phyloP scores from a whole-genome alignment of 2,113 vertebrate genomes.

The Climacteris rufus region DNA sequence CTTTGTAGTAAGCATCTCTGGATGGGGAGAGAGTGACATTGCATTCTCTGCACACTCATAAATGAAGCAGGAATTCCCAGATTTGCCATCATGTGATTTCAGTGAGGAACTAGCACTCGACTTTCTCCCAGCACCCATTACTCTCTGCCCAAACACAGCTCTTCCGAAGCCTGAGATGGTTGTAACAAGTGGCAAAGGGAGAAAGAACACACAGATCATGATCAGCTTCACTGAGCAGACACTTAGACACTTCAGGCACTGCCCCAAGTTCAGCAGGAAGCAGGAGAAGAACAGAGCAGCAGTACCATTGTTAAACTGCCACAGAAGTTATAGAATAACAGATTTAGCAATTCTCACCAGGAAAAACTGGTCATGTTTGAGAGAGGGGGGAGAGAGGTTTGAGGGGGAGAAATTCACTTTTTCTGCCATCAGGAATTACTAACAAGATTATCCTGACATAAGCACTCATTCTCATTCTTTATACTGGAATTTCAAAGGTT shows the following conservation, averaged over 20 bases:
- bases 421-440: background rate
- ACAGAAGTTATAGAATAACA: background rate
- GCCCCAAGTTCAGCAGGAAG: background rate
- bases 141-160: slow-evolving; percentile 7
- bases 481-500: background rate
- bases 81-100: slow-evolving; percentile 64
- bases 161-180: background rate
- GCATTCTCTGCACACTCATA: slow-evolving; percentile 27
- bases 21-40: slow-evolving; percentile 35
- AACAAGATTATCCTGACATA: background rate
- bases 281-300: background rate
- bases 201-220: background rate
- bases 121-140: slow-evolving; percentile 4
- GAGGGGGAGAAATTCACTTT: background rate
- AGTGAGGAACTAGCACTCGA: slow-evolving; percentile 31
- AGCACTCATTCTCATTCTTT: background rate
- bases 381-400: background rate
- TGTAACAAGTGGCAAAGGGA: background rate
- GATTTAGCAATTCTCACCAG: background rate
- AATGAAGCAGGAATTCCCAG: slow-evolving; percentile 65
- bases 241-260: background rate
- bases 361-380: background rate
- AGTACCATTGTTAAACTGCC: background rate
- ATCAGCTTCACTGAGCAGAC: background rate
- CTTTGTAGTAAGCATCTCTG: slow-evolving; percentile 38